phyloP scores from a whole-genome alignment of 2,797 vertebrate species.

The Emys orbicularis region DNA sequence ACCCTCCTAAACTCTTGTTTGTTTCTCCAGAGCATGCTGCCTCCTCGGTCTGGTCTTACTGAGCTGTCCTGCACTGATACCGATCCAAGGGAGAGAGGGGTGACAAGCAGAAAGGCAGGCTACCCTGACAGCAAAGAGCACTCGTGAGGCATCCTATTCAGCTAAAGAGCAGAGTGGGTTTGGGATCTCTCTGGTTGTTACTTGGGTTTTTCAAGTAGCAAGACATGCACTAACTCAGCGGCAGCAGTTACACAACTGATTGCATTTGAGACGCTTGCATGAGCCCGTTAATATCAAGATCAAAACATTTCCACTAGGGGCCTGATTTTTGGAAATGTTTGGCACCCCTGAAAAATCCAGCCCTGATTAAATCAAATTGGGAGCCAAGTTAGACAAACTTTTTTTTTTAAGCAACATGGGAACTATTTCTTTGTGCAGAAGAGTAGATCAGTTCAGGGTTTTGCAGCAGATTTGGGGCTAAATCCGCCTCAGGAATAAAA shows the following conservation, averaged over 20 bases:
- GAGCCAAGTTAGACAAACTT: background rate
- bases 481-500: background rate
- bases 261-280: background rate
- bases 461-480: background rate
- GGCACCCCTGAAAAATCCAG: background rate
- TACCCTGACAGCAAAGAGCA: background rate
- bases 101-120: background rate
- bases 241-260: background rate
- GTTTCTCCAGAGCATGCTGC: background rate
- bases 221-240: background rate
- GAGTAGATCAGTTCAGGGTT: background rate
- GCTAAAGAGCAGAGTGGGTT: background rate
- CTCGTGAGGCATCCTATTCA: background rate
- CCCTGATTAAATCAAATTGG: background rate
- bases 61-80: background rate
- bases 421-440: background rate
- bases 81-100: background rate
- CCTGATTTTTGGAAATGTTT: background rate
- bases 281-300: background rate
- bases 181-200: background rate
- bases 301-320: background rate
- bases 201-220: background rate
- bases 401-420: background rate
- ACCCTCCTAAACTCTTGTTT: background rate
- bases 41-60: background rate